Evolutionary conservation across 2,797 vertebrate species (phyloP).

Genomic region (Anomalospiza imberbis): DNA sequence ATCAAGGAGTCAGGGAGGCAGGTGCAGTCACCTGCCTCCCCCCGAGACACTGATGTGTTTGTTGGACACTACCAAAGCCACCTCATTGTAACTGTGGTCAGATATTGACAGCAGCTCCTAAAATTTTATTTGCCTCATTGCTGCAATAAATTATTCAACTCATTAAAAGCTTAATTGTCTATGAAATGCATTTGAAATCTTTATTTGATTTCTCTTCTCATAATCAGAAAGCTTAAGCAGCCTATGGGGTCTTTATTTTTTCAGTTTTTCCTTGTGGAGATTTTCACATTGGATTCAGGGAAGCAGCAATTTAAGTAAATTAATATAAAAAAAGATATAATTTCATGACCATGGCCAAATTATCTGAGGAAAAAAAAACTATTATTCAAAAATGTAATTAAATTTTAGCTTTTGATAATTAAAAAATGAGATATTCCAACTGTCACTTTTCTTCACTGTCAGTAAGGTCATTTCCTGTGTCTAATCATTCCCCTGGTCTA

Average conservation of each 20-base stretch:
- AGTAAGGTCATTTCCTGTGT: background rate
- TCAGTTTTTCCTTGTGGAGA: background rate
- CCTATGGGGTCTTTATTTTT: background rate
- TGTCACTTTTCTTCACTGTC: background rate
- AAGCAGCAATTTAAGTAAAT: background rate
- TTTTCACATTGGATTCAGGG: background rate
- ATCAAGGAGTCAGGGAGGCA: background rate
- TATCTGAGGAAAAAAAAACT: background rate
- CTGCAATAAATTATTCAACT: background rate
- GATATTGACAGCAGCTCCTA: background rate
- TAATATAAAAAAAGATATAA: background rate
- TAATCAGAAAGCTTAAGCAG: background rate
- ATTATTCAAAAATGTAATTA: background rate
- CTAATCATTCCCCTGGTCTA: background rate
- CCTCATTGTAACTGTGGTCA: background rate
- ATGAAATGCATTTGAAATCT: background rate
- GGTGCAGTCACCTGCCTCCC: background rate
- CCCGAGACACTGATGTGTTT: background rate
- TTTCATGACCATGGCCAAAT: background rate
- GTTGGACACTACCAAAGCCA: background rate
- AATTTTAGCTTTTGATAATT: slow-evolving; percentile 22
- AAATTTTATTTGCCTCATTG: background rate
- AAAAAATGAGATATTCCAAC: background rate
- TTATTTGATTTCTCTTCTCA: background rate
- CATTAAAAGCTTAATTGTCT: background rate